These are phyloP conservation scores for Lycocerus yunnanus DNA, from an alignment of 2,888 invertebrate genomes.

Conservation along the genomic window DNA sequence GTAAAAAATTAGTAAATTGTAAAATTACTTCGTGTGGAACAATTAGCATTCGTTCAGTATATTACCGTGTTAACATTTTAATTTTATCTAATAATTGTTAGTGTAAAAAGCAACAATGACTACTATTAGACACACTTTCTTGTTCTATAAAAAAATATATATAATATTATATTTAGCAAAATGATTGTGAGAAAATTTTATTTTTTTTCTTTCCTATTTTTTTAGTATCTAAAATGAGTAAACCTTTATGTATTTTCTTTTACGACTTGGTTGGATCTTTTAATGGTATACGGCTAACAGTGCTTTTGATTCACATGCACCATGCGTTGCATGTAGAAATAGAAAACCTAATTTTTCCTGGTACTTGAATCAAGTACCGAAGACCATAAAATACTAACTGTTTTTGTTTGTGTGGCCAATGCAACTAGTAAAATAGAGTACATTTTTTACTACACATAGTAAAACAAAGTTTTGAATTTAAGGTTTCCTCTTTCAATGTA, in stretches of 20 bases:
- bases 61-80: neutral
- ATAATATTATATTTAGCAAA: constrained; percentile 15
- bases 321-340: neutral
- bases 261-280: constrained; percentile 48
- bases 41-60: neutral
- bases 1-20: neutral
- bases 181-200: constrained; percentile 24
- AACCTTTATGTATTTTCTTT: constrained; percentile 51
- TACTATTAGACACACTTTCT: neutral
- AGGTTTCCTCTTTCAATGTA: neutral
- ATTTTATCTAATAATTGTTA: neutral
- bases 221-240: constrained; percentile 51
- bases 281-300: constrained; percentile 48
- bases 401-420: constrained; percentile 8
- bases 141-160: constrained; percentile 8
- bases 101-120: neutral
- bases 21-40: neutral
- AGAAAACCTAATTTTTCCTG: neutral
- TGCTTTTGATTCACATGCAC: constrained; percentile 35
- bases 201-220: constrained; percentile 40
- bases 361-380: neutral
- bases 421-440: neutral
- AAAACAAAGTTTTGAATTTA: neutral
- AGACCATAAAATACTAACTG: neutral
- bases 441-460: neutral